These are phyloP conservation scores for Heteropelma amictum DNA, from an alignment of 2,888 invertebrate species.

Conservation along the genomic window DNA sequence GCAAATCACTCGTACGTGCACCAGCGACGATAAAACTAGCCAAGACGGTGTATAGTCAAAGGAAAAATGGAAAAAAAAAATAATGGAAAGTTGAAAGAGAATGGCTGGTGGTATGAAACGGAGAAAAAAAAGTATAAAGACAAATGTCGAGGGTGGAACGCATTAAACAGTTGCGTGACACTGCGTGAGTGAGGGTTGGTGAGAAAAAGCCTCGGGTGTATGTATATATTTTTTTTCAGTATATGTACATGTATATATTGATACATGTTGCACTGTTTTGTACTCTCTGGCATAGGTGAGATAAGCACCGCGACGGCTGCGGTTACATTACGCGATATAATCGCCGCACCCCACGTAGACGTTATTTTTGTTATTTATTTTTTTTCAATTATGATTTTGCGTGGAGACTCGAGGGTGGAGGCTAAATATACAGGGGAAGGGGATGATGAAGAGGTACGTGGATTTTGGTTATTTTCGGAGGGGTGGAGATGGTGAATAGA, in stretches of 20 bases:
- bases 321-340: constrained; percentile 51
- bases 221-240: neutral
- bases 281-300: constrained; percentile 51
- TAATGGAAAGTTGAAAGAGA: neutral
- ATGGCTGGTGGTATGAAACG: neutral
- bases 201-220: constrained; percentile 12
- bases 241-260: neutral
- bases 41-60: neutral
- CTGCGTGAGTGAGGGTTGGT: constrained; percentile 38
- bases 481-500: constrained; percentile 14
- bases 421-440: neutral
- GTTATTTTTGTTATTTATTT: neutral
- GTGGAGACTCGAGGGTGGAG: constrained; percentile 1
- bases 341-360: constrained; percentile 34
- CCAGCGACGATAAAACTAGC: constrained; percentile 9
- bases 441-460: neutral
- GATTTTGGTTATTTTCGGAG: constrained; percentile 4
- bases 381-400: constrained; percentile 37
- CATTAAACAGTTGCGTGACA: constrained; percentile 51
- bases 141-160: constrained; percentile 36
- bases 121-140: constrained; percentile 35
- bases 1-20: constrained; percentile 11
- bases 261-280: constrained; percentile 35
- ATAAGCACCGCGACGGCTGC: constrained; percentile 47
- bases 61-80: neutral